Base-by-base conservation (phyloP, 2,113 vertebrate species). In the Callospermophilus lateralis region DNA sequence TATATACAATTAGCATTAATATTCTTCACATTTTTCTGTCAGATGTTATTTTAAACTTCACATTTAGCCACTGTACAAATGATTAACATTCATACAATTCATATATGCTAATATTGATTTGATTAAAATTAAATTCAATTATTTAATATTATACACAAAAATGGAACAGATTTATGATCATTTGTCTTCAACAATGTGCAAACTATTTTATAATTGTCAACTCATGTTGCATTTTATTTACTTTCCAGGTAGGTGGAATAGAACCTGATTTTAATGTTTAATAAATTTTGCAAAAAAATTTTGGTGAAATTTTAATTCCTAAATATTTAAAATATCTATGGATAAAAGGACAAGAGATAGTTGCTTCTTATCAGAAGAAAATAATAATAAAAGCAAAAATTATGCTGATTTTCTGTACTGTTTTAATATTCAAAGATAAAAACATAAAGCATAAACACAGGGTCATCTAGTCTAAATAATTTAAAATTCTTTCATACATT, bases 31-130 rank as follows among this genome's bases (percentile, higher is more conserved):
- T 39, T 89, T 89, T 73, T 78, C 28, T 42, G 7, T 91, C 61
- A n/a, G n/a, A 37, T 34, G 3, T 80, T 73, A 74, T 19, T 73
- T 93, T 45, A 90, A 94, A 96, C 16, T 22, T 93, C 16, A 84
- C 15, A 24, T 10, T 92, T 87, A 86, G 5, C 4, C 24, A 42
- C 68, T 16, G 17, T 30, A 39, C 73, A 63, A 76, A 39, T 61
- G 58, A 61, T 61, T 95, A 80, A 30, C 74, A 13, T 45, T 42
- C 53, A 67, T 63, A 34, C 12, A 45, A 65, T 19, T 73, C 20
- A 24, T 39, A 72, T 12, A 45, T 90, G 11, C 37, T 67, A 73
- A 51, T 85, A 93, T 55, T 5, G 63, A 58, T 39, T 92, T 95
- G 90, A 94, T 55, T 84, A 53, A 61, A 86, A 17, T 37, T 51